These are phyloP conservation scores for Pitangus sulphuratus DNA, from an alignment of 2,797 vertebrate species.

Conservation along the genomic window DNA sequence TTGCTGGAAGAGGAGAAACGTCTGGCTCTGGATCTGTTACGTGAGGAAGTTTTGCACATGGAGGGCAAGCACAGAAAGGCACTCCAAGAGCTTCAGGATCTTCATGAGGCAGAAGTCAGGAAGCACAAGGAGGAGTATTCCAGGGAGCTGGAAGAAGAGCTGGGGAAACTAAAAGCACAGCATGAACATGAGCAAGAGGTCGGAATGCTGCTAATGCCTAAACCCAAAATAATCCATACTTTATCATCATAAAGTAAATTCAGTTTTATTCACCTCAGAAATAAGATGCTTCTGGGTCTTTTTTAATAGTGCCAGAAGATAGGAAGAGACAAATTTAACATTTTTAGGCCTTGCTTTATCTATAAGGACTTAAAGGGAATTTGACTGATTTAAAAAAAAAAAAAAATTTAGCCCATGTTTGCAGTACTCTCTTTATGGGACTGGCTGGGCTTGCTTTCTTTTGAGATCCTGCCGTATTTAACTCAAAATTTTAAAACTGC, in stretches of 20 bases:
- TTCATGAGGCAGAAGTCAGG: conserved; percentile 69
- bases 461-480: background rate
- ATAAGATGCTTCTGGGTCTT: background rate
- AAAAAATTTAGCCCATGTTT: background rate
- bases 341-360: background rate
- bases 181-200: conserved; percentile 80
- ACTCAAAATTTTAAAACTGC: background rate
- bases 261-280: background rate
- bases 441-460: background rate
- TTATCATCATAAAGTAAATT: background rate
- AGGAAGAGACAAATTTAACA: background rate
- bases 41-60: conserved; percentile 78
- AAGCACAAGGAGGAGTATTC: conserved; percentile 47
- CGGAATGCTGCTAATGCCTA: background rate
- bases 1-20: conserved; percentile 68
- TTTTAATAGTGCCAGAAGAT: background rate
- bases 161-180: conserved; percentile 49
- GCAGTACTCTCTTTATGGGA: background rate
- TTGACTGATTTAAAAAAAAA: background rate
- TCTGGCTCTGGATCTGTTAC: conserved; percentile 63
- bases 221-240: background rate
- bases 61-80: conserved; percentile 80
- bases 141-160: conserved; percentile 61
- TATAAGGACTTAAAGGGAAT: background rate
- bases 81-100: conserved; percentile 76